A percentile compares a stretch with the other conserved stretches of the same genome.
Evolutionary conservation across 2,113 vertebrate species (phyloP).

Genomic region (Carassius auratus): DNA sequence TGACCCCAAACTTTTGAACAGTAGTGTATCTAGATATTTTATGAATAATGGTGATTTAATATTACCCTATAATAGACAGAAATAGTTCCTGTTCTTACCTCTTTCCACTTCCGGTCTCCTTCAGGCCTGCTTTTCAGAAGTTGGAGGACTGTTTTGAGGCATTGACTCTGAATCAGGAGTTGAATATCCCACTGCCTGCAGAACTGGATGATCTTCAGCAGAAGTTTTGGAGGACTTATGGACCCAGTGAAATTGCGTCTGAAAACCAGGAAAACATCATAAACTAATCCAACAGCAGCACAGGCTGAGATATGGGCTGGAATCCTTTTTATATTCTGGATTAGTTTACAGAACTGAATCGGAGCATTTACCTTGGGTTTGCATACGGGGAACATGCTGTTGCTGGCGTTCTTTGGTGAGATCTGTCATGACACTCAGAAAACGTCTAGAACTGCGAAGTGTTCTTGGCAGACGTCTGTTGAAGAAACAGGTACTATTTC

Average conservation of each 20-base stretch:
- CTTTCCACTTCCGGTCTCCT: conserved; percentile 40
- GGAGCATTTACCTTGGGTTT: conserved; percentile 42
- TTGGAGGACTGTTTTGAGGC: conserved; percentile 94
- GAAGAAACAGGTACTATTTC: conserved; percentile 63
- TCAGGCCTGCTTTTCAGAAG: conserved; percentile 90
- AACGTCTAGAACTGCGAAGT: conserved; percentile 47
- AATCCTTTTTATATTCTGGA: conserved; percentile 24
- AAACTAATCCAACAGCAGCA: conserved; percentile 60
- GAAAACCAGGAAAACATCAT: conserved; percentile 53
- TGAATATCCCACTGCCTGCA: conserved; percentile 89
- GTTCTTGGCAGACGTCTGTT: conserved; percentile 22
- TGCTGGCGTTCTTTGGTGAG: neutral
- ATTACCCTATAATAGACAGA: neutral
- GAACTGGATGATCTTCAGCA: conserved; percentile 93
- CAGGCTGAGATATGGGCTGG: conserved; percentile 42
- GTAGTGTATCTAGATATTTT: neutral
- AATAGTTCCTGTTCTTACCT: conserved; percentile 2
- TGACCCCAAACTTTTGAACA: neutral
- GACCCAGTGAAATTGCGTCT: conserved; percentile 58
- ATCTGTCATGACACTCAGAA: neutral
- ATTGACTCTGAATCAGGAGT: conserved; percentile 87
- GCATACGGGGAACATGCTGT: neutral
- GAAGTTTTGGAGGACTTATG: conserved; percentile 69
- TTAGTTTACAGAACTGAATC: conserved; percentile 64
- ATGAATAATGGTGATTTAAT: neutral